These are phyloP conservation scores for Chironomus tentans DNA, from an alignment of 2,888 invertebrate genomes.

Conservation along the genomic window DNA sequence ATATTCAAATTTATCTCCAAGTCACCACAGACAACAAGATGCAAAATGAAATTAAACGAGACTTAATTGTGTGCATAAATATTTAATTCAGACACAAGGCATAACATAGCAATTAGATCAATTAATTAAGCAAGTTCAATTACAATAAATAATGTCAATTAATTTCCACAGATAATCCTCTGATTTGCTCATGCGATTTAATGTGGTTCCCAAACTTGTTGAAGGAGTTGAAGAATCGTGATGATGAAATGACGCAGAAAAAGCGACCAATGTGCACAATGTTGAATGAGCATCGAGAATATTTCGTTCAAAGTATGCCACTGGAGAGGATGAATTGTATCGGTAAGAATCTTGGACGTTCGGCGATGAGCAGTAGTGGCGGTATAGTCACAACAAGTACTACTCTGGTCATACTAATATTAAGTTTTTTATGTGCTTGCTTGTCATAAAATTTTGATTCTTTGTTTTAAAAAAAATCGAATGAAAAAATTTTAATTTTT, in stretches of 20 bases:
- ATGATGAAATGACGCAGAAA: slow-evolving; percentile 82
- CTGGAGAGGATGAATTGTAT: slow-evolving; percentile 76
- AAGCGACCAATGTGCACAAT: slow-evolving; percentile 76
- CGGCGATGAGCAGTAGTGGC: slow-evolving; percentile 31
- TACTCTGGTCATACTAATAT: background rate
- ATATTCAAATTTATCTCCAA: too few species aligned
- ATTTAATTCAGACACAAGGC: too few species aligned
- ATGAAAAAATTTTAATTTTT: background rate
- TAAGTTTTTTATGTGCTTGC: slow-evolving; percentile 20
- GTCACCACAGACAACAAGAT: too few species aligned
- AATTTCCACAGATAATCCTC: slow-evolving; percentile 64
- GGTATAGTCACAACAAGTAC: background rate
- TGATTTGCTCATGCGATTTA: slow-evolving; percentile 79
- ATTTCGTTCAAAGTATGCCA: slow-evolving; percentile 71
- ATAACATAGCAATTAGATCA: background rate
- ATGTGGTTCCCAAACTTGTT: slow-evolving; percentile 82
- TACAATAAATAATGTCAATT: slow-evolving; percentile 4
- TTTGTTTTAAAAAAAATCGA: background rate
- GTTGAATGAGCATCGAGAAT: slow-evolving; percentile 71
- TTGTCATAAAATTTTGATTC: background rate
- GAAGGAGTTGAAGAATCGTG: slow-evolving; percentile 64
- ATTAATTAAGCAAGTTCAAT: background rate
- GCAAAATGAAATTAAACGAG: too few species aligned
- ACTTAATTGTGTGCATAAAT: too few species aligned
- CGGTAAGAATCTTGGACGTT: slow-evolving; percentile 45